These are phyloP conservation scores for Microtus pennsylvanicus DNA, from an alignment of 2,113 vertebrate genomes.

Conservation along the genomic window DNA sequence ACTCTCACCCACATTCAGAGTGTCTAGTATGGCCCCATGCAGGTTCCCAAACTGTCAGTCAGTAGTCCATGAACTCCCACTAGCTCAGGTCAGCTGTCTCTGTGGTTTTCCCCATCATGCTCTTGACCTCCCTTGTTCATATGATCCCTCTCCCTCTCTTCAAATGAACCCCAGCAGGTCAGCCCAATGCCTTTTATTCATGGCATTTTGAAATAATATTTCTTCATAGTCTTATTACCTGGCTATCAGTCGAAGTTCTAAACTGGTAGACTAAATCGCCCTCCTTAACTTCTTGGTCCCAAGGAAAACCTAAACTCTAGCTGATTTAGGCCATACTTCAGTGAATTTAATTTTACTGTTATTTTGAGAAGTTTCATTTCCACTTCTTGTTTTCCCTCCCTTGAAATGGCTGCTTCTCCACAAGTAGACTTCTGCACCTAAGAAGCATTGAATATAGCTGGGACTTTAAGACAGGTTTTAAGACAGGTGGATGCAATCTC, in stretches of 20 bases:
- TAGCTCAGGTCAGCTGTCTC: too few relatives aligned
- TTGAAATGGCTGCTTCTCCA: neutral
- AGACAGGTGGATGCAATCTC: neutral
- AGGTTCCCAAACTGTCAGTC: too few relatives aligned
- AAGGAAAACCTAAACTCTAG: neutral
- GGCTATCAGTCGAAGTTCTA: neutral
- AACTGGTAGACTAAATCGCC: neutral
- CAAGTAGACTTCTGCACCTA: slow-evolving; percentile 35
- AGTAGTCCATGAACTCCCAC: too few relatives aligned
- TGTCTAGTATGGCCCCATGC: too few relatives aligned
- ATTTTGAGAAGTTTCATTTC: slow-evolving; percentile 54
- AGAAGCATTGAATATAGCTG: neutral
- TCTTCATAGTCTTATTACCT: neutral
- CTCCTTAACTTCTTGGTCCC: slow-evolving; percentile 12
- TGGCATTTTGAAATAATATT: too few relatives aligned
- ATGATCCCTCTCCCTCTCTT: too few relatives aligned
- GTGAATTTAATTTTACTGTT: slow-evolving; percentile 55
- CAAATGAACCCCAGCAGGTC: too few relatives aligned
- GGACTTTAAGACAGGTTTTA: neutral
- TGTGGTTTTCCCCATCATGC: too few relatives aligned
- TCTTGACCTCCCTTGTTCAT: too few relatives aligned
- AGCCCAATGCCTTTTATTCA: too few relatives aligned
- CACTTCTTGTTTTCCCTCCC: neutral
- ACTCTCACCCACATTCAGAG: too few relatives aligned
- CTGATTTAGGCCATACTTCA: neutral